Evolutionary conservation across 1,140 invertebrate genomes (phyloP), one percentile per base, ranked within the genome.

Genomic region (Acromyrmex heyeri): DNA sequence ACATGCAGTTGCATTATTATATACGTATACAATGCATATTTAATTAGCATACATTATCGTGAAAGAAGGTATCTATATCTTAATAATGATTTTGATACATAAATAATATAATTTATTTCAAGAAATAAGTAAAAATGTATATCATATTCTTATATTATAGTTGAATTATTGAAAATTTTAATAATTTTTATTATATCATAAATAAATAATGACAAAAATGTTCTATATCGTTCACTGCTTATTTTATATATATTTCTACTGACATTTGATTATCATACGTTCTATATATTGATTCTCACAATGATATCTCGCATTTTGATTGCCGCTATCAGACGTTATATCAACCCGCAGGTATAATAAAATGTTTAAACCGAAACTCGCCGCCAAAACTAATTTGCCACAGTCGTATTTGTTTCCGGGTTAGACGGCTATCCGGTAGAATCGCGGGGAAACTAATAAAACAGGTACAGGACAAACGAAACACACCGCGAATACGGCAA

Each of bases 351-450:
- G 38, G 38, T 34, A 44, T 44, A 83, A 83, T 83, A 83, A 83
- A 83, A 83, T 83, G 79, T 61, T 83, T 75, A 75, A 83, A 27
- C 69, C 38, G 69, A 83, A 83, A 75, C 69, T 83, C 27, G 69
- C 69, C 79, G 79, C 69, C 69, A 75, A 61, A 83, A 83, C 79
- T 83, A 83, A 75, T 83, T 82, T 83, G 69, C 79, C 64, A 34
- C 38, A 24, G 38, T 50, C 55, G 79, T 73, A 75, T 75, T 83
- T 75, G 79, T 83, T 83, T 75, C 55, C 69, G 65, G 78, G 64
- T 81, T 81, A 70, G 78, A 81, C 65, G 69, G 55, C 55, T 44
- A 44, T 27, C 50, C 78, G 30, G 55, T 21, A 16, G 69, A 38
- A 50, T 73, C 79, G 55, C 55, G 55, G 55, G 38, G 69, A 83